phyloP scores from a whole-genome alignment of 2,888 invertebrate genomes.

The Lasioglossum zephyrum region DNA sequence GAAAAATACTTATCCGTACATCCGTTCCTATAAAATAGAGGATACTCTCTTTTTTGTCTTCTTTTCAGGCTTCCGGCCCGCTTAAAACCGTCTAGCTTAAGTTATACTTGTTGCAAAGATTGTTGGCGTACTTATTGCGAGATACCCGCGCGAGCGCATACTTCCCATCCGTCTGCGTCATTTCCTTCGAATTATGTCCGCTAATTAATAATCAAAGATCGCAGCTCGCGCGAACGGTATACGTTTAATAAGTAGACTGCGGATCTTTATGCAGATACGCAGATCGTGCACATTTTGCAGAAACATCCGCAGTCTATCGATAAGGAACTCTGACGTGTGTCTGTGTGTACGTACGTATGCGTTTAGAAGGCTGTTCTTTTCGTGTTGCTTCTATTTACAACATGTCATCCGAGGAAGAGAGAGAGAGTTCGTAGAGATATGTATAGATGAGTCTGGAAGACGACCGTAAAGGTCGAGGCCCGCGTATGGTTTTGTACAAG shows the following conservation, averaged over 20 bases:
- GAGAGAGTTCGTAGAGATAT: slow-evolving; percentile 35
- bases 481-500: slow-evolving; percentile 72
- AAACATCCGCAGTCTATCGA: not conserved
- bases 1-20: slow-evolving; percentile 45
- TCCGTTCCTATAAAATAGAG: slow-evolving; percentile 50
- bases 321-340: slow-evolving; percentile 67
- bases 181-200: not conserved
- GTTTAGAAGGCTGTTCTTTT: not conserved
- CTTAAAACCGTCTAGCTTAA: slow-evolving; percentile 33
- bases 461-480: slow-evolving; percentile 30
- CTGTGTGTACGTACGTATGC: not conserved
- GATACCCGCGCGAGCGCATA: slow-evolving; percentile 40
- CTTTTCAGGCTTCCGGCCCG: slow-evolving; percentile 19
- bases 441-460: slow-evolving; percentile 31
- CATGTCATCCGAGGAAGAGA: not conserved
- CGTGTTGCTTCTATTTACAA: slow-evolving; percentile 4
- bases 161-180: not conserved
- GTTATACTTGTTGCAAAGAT: slow-evolving; percentile 60
- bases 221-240: slow-evolving; percentile 33
- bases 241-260: slow-evolving; percentile 24
- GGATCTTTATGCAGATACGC: not conserved
- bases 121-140: slow-evolving; percentile 69
- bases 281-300: not conserved
- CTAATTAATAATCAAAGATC: not conserved
- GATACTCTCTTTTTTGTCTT: slow-evolving; percentile 33